These are phyloP conservation scores for Zeus faber DNA, from an alignment of 2,113 vertebrate species.

Conservation along the genomic window DNA sequence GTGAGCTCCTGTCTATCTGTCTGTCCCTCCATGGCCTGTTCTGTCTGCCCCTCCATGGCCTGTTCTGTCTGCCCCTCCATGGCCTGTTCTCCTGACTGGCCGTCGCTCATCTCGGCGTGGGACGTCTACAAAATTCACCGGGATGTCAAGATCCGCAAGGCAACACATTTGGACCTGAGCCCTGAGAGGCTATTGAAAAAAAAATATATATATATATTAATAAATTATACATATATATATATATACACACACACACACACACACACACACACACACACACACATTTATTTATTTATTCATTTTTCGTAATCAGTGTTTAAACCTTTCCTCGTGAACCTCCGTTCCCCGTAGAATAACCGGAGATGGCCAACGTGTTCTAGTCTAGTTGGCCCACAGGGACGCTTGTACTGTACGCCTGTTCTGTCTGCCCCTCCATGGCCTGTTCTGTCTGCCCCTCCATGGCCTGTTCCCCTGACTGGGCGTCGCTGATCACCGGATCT, in stretches of 20 bases:
- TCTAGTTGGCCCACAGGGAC: too few species aligned
- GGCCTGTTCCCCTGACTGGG: constrained; percentile 14
- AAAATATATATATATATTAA: too few species aligned
- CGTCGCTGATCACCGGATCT: constrained; percentile 4
- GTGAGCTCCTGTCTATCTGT: background rate
- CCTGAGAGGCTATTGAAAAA: background rate
- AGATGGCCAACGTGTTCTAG: too few species aligned
- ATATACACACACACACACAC: background rate
- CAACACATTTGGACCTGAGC: background rate
- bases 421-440: too few species aligned
- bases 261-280: background rate
- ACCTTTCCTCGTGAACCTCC: too few species aligned
- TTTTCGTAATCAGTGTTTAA: background rate
- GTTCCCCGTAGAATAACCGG: too few species aligned
- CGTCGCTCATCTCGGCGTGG: constrained; percentile 7
- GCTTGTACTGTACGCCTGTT: too few species aligned
- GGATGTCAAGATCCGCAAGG: constrained; percentile 33
- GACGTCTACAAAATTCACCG: constrained; percentile 20
- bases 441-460: constrained; percentile 13
- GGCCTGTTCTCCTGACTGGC: constrained; percentile 15
- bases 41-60: too few species aligned
- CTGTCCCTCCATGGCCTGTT: too few species aligned
- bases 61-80: constrained; percentile 13
- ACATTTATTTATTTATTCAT: too few species aligned
- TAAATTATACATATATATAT: too few species aligned